Conservation (phyloP, 2,888 invertebrate species). For the Pterobdella sp. region DNA sequence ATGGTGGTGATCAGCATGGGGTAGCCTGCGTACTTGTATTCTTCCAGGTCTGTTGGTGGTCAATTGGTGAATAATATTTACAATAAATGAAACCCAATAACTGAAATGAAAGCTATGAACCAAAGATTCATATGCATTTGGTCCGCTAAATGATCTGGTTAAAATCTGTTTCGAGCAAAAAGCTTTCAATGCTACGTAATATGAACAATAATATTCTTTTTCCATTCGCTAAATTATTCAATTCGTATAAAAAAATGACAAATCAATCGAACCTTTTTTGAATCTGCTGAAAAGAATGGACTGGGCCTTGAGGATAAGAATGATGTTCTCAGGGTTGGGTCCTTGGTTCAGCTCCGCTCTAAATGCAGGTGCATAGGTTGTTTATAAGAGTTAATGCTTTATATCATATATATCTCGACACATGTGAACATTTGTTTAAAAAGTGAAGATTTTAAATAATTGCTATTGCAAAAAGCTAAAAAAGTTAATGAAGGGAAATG, state of each 20-base stretch:
- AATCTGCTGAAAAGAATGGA: conserved; percentile 88
- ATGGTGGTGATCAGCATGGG: conserved; percentile 92
- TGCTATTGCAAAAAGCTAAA: neutral
- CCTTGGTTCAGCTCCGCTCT: conserved; percentile 62
- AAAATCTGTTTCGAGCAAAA: too few relatives aligned
- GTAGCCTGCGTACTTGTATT: conserved; percentile 98
- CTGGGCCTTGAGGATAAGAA: conserved; percentile 70
- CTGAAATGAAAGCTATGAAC: too few relatives aligned
- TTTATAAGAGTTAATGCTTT: neutral
- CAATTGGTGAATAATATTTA: too few relatives aligned
- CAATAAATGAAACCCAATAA: too few relatives aligned
- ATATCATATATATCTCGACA: too few relatives aligned
- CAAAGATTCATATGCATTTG: too few relatives aligned
- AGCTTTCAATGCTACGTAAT: too few relatives aligned
- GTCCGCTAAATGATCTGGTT: too few relatives aligned
- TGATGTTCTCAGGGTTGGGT: conserved; percentile 79
- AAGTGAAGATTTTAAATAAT: too few relatives aligned
- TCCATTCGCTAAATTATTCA: too few relatives aligned
- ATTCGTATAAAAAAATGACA: neutral
- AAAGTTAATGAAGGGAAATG: neutral
- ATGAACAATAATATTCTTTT: too few relatives aligned
- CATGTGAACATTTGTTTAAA: too few relatives aligned
- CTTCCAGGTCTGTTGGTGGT: conserved; percentile 62
- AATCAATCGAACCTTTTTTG: conserved; percentile 61
- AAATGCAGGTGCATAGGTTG: neutral